phyloP scores from a whole-genome alignment of 2,888 invertebrate species.

The Diplolepis rosae region DNA sequence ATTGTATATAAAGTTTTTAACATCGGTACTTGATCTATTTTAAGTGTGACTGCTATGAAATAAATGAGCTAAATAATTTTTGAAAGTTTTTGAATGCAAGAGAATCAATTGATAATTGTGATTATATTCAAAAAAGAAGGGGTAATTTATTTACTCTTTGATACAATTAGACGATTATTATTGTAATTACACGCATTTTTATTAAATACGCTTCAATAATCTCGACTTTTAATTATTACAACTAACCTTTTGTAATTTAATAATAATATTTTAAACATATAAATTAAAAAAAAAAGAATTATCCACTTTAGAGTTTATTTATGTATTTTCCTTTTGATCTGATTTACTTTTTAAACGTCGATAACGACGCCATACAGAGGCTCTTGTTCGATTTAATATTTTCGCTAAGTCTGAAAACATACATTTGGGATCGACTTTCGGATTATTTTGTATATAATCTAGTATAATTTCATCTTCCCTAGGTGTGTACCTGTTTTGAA shows the following conservation, averaged over 20 bases:
- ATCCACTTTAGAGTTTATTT: no score
- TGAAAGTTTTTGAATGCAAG: neutral
- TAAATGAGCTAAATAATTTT: neutral
- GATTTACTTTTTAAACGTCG: constrained; percentile 52
- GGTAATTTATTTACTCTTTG: constrained; percentile 18
- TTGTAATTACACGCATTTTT: constrained; percentile 29
- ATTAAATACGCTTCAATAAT: constrained; percentile 25
- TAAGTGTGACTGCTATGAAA: neutral
- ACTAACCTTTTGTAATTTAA: neutral
- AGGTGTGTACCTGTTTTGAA: constrained; percentile 53
- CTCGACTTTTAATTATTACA: neutral
- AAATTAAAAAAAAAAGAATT: no score
- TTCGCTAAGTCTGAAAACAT: constrained; percentile 61
- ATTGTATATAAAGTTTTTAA: constrained; percentile 14
- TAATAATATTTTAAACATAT: no score
- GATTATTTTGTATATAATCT: constrained; percentile 52
- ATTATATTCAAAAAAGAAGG: constrained; percentile 2
- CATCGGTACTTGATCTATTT: neutral
- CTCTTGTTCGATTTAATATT: constrained; percentile 63
- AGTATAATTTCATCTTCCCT: constrained; percentile 62
- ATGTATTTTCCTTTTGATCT: no score
- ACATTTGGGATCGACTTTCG: constrained; percentile 45
- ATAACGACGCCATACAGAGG: constrained; percentile 68
- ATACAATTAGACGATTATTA: constrained; percentile 8
- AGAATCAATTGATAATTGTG: constrained; percentile 4